Base-by-base conservation (phyloP, 2,113 vertebrate species). In the Nicator chloris region DNA sequence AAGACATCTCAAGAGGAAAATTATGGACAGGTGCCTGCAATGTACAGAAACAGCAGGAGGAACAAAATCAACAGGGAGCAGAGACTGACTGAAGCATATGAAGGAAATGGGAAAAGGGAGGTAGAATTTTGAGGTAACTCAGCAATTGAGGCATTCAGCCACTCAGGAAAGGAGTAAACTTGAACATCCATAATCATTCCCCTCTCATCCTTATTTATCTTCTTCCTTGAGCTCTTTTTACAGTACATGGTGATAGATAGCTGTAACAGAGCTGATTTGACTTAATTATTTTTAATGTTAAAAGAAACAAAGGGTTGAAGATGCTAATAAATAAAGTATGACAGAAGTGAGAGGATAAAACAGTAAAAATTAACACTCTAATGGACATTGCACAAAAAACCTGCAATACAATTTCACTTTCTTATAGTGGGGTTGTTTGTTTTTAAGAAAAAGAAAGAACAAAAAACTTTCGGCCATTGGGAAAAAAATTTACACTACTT, bases 1-100 rank as follows among this genome's bases (percentile, higher is more conserved):
- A 88, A 80, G 63, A 35, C 39, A 86, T 35, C 27, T 92, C 68
- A 78, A 81, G 56, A 66, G 19, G 39, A 78, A 66, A 93, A 86
- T 69, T 59, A 50, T 14, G 10, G 10, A 71, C 28, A 72, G 72
- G 18, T 33, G 44, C 17, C 47, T 66, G 42, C 30, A 80, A 73
- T 4, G 10, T 22, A 57, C 35, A 86, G 68, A 31, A 86, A 73
- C 33, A 77, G 23, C 37, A 72, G 42, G 19, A 72, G 15, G 26
- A 77, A 86, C 6, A 80, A 83, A 86, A 88, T n/a, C 42, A 75
- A 37, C 53, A 81, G 18, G n/a, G 47, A 93, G 26, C 27, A 76
- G 11, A 70, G 28, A 79, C 17, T 78, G 15, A 84, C 47, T 44
- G 26, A 3, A 77, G 50, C 22, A 60, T 7, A 4, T 28, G 31